Conservation (phyloP, 2,113 vertebrate species). For the Rattus rattus region DNA sequence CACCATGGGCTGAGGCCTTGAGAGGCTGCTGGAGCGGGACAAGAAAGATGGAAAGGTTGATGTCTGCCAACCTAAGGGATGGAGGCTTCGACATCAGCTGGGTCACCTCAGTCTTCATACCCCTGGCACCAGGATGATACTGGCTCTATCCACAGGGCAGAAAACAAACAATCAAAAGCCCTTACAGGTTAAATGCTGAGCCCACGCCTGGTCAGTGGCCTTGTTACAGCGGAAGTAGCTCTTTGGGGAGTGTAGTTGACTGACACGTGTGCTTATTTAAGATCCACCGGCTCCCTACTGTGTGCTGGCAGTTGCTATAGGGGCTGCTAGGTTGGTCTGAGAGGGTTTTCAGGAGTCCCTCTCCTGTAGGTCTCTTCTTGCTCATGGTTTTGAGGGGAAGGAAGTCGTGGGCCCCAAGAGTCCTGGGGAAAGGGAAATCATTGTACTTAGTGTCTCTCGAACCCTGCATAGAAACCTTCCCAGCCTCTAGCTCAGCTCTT, state of each 20-base stretch:
- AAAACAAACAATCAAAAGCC: background rate
- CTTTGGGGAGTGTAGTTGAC: background rate
- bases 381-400: background rate
- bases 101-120: background rate
- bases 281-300: background rate
- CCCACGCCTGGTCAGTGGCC: background rate
- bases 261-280: background rate
- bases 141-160: too few species aligned
- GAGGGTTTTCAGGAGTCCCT: background rate
- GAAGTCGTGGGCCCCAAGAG: background rate
- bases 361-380: background rate
- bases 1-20: background rate
- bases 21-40: background rate
- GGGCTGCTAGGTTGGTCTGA: background rate
- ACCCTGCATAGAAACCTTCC: background rate
- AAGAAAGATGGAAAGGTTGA: background rate
- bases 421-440: background rate
- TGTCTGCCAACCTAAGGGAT: background rate
- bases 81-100: background rate
- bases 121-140: background rate
- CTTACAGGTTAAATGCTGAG: background rate
- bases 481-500: background rate
- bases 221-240: background rate
- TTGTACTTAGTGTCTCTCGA: background rate
- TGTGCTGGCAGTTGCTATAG: background rate